Conservation (phyloP, 2,888 invertebrate species). For the Apamea monoglypha region DNA sequence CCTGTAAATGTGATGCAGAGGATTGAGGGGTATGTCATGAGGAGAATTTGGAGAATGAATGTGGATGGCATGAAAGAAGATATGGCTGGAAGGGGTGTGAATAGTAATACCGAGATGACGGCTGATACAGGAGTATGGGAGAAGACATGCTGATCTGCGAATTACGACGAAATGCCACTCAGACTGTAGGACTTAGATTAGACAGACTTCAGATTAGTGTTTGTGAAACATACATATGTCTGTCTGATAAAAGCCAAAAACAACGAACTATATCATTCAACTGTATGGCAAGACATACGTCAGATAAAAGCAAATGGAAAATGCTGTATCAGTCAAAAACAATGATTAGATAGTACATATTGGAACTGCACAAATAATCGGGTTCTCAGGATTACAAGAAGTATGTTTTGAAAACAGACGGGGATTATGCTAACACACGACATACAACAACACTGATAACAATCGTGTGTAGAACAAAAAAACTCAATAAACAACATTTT, state of each 20-base stretch:
- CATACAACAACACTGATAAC: conserved; percentile 37
- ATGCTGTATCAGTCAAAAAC: conserved; percentile 15
- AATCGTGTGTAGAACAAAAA: background rate
- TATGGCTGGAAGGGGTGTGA: background rate
- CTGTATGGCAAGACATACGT: conserved; percentile 3
- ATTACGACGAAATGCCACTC: background rate
- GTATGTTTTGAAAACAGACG: conserved; percentile 53
- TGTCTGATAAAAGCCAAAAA: background rate
- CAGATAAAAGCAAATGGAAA: conserved; percentile 7
- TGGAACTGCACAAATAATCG: conserved; percentile 29
- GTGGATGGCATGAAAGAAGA: too few relatives aligned
- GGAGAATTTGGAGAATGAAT: background rate
- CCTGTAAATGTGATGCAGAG: background rate
- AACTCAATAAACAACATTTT: conserved; percentile 1
- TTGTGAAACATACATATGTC: background rate
- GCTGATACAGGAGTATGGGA: background rate
- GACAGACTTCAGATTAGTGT: conserved; percentile 14
- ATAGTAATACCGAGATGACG: background rate
- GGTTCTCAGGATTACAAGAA: conserved; percentile 29
- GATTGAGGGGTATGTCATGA: too few relatives aligned
- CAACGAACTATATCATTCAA: conserved; percentile 9
- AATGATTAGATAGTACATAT: conserved; percentile 53
- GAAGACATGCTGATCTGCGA: background rate
- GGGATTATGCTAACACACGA: conserved; percentile 41
- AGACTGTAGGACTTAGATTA: background rate